phyloP scores from a whole-genome alignment of 2,113 vertebrate genomes.

The Trematomus loennbergii region DNA sequence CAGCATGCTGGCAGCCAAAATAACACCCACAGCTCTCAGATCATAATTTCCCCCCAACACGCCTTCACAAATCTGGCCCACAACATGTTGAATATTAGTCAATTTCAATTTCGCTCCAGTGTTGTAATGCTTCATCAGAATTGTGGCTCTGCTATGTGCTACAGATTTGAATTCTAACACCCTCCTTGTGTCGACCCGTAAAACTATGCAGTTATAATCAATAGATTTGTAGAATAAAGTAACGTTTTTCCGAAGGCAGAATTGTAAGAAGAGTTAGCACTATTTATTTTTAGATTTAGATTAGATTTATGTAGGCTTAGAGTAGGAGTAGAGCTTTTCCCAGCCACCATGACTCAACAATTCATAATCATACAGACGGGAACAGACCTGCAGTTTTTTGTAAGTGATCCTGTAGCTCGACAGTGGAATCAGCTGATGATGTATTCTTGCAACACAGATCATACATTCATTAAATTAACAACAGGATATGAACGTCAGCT shows the following conservation, averaged over 20 bases:
- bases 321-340: slow-evolving; percentile 6
- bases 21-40: neutral
- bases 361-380: slow-evolving; percentile 31
- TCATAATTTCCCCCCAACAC: neutral
- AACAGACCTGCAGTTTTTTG: slow-evolving; percentile 56
- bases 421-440: too few species aligned
- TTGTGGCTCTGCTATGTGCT: neutral
- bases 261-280: neutral
- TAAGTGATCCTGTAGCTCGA: slow-evolving; percentile 8
- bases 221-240: neutral
- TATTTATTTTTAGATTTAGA: neutral
- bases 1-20: neutral
- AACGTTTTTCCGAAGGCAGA: neutral
- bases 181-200: neutral
- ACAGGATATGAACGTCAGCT: neutral
- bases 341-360: slow-evolving; percentile 38
- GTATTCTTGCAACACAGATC: neutral
- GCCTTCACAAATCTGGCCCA: neutral
- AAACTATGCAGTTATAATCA: neutral
- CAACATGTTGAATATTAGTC: neutral
- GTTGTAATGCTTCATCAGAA: neutral
- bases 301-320: neutral
- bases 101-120: neutral
- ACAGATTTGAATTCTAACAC: neutral
- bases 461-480: neutral